These are phyloP conservation scores for Stegophylla sp. DNA, from an alignment of 2,888 invertebrate genomes.

Conservation along the genomic window DNA sequence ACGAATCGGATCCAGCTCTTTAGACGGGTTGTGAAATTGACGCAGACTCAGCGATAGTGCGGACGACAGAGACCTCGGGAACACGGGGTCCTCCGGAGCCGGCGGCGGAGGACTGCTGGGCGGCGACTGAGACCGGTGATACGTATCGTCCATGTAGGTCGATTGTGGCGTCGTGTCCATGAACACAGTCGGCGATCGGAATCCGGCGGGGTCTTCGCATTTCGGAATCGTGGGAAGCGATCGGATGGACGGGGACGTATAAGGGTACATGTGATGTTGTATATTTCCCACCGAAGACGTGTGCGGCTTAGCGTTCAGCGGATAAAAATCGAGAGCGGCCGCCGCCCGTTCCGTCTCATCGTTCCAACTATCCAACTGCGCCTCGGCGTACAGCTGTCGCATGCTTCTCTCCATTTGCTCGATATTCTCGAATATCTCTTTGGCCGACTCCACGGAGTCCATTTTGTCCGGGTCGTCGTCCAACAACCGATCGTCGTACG, in stretches of 20 bases:
- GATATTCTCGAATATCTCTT: slow-evolving; percentile 46
- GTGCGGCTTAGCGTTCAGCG: slow-evolving; percentile 22
- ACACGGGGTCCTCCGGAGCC: slow-evolving; percentile 72
- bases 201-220: slow-evolving; percentile 14
- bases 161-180: slow-evolving; percentile 5
- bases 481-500: slow-evolving; percentile 11
- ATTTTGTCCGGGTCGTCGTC: slow-evolving; percentile 54
- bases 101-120: slow-evolving; percentile 81
- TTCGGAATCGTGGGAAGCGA: slow-evolving; percentile 41
- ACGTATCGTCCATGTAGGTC: not conserved
- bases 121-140: slow-evolving; percentile 64
- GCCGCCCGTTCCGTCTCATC: slow-evolving; percentile 55
- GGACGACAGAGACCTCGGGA: slow-evolving; percentile 37
- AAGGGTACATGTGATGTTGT: slow-evolving; percentile 22
- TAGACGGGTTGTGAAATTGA: slow-evolving; percentile 37
- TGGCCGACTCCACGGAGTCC: slow-evolving; percentile 62
- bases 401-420: slow-evolving; percentile 68
- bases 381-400: slow-evolving; percentile 73
- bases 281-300: slow-evolving; percentile 24
- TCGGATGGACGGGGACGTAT: slow-evolving; percentile 25
- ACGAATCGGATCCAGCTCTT: slow-evolving; percentile 14
- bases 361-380: slow-evolving; percentile 73
- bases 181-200: slow-evolving; percentile 17
- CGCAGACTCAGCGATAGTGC: slow-evolving; percentile 40
- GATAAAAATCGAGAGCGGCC: slow-evolving; percentile 35